Conservation (phyloP, 2,797 vertebrate genomes). For the Pristis pectinata region DNA sequence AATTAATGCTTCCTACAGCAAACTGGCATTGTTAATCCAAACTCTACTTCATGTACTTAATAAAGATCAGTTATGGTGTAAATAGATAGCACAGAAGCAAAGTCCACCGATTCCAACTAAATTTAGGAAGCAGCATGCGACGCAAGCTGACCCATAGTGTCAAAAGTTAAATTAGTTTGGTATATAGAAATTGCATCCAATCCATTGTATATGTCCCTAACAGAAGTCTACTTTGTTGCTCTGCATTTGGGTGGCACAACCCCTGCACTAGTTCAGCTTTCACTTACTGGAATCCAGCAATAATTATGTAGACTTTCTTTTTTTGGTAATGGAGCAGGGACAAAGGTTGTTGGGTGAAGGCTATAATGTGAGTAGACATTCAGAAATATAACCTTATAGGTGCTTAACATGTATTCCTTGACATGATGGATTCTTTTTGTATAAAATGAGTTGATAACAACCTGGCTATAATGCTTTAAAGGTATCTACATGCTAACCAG, state of each 20-base stretch:
- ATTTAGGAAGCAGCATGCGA: background rate
- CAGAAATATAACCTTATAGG: background rate
- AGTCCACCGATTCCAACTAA: background rate
- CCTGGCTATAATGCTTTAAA: background rate
- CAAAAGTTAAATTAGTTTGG: background rate
- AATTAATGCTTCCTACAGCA: background rate
- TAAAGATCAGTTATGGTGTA: background rate
- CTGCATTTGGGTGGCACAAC: slow-evolving; percentile 4
- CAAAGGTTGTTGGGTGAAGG: background rate
- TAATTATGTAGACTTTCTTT: background rate
- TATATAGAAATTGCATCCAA: background rate
- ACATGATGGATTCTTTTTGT: background rate
- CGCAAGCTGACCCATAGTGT: background rate
- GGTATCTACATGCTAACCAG: background rate
- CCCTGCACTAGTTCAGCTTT: background rate
- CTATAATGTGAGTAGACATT: background rate
- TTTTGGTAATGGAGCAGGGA: background rate
- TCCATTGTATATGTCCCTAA: background rate
- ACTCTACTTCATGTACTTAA: background rate
- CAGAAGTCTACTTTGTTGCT: background rate
- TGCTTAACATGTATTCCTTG: background rate
- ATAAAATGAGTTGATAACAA: background rate
- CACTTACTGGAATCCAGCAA: background rate
- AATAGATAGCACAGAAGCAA: background rate
- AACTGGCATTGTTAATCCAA: background rate